Evolutionary conservation across 2,888 invertebrate species (phyloP), one percentile per base, ranked within the genome.

Genomic region (Drosophila greeni): DNA sequence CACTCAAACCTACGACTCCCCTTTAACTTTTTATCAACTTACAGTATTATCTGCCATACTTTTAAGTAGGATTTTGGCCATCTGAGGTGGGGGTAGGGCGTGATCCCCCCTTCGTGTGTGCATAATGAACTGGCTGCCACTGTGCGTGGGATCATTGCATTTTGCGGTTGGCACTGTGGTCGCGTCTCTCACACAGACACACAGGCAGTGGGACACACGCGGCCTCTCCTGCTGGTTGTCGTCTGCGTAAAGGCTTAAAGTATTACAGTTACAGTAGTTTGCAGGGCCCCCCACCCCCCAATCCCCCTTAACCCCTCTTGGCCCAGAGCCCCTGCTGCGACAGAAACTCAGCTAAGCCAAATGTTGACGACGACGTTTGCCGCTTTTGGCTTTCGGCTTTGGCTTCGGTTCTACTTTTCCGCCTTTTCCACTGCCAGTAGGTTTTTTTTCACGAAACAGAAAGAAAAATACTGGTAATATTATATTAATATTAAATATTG

Each of bases 211-310:
- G 24, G 6, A 20, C 16, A 16, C 18, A 11, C 31, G n/a, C 29
- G 5, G 29, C 18, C 55, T 29, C 51, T 51, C 43, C 51, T 54
- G n/a, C 23, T 23, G 70, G 72, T 70, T 72, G 75, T 75, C 78
- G 83, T 82, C 79, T 83, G 83, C 78, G 78, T 81, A 77, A 81
- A 70, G 79, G 83, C 81, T 79, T 79, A 79, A 79, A 83, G 83
- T 83, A 83, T 79, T 79, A 79, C 83, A 73, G 82, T 82, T 76
- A 82, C 77, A 82, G 78, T 77, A 65, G 66, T 65, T 69, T 18
- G 18, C 67, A 37, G n/a, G n/a, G 34, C 20, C n/a, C 42, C 14
- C 26, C 20, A 20, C 2, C 3, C 26, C 7, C 1, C 7, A n/a
- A n/a, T n/a, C 2, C 9, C 26, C 14, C 18, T 42, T 3, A 29